Evolutionary conservation across 2,888 invertebrate species (phyloP).

Genomic region (Cerceris rybyensis): DNA sequence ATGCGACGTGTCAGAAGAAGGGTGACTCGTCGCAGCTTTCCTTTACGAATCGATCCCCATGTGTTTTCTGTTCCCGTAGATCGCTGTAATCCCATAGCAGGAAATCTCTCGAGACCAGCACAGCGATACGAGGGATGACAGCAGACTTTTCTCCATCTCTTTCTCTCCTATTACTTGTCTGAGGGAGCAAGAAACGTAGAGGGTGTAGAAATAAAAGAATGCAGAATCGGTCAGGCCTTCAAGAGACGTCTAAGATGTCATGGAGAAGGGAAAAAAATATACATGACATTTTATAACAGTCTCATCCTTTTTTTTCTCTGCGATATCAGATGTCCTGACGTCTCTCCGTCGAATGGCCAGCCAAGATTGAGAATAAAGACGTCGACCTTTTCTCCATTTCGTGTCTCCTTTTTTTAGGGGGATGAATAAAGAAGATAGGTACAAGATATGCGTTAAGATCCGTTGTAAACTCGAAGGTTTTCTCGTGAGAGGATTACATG

Average conservation of each 20-base stretch:
- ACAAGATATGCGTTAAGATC: no score
- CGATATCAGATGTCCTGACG: no score
- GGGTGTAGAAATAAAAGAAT: not conserved
- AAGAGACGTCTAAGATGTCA: not conserved
- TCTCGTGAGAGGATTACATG: no score
- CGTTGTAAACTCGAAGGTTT: no score
- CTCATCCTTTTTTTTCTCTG: no score
- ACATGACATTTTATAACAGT: not conserved
- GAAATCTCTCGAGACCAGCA: not conserved
- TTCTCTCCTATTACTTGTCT: not conserved
- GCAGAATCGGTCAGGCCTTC: conserved; percentile 2
- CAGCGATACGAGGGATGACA: not conserved
- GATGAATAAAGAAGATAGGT: no score
- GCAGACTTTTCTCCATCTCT: not conserved
- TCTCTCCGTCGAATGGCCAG: no score
- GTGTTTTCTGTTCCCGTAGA: not conserved
- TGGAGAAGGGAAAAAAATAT: not conserved
- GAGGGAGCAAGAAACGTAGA: not conserved
- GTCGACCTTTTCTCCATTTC: no score
- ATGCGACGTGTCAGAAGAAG: not conserved
- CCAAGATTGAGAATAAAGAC: no score
- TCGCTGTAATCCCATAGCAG: not conserved
- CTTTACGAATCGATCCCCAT: not conserved
- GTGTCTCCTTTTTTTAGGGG: no score
- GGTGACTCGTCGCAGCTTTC: not conserved